Evolutionary conservation across 2,113 vertebrate genomes (phyloP).

Genomic region (Gorsachius goisagi): DNA sequence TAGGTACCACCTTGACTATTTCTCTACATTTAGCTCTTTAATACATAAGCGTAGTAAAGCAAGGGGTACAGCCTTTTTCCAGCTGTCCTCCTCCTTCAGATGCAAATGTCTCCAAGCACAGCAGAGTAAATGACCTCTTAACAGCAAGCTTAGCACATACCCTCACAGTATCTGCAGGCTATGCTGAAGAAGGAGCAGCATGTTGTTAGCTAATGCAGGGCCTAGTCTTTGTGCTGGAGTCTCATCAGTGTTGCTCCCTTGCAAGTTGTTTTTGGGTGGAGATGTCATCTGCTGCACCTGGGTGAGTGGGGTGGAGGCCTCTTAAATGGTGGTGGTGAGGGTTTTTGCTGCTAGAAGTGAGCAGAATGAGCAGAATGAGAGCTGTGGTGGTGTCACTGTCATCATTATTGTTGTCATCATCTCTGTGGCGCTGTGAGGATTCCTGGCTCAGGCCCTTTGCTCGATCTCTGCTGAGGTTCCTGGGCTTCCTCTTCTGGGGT

Average conservation of each 20-base stretch:
- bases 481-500: neutral
- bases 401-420: rapidly evolving
- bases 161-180: neutral
- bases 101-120: neutral
- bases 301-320: neutral
- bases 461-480: neutral
- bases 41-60: neutral
- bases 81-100: neutral
- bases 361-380: neutral
- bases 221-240: neutral
- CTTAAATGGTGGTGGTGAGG: neutral
- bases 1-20: neutral
- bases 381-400: rapidly evolving
- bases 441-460: neutral
- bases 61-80: neutral
- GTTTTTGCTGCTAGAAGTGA: rapidly evolving
- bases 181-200: neutral
- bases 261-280: neutral
- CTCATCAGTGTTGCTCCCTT: neutral
- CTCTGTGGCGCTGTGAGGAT: neutral
- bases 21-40: neutral
- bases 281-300: neutral
- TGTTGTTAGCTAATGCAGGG: neutral
- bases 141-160: neutral
- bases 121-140: neutral